phyloP scores from a whole-genome alignment of 2,888 invertebrate species.

The Xestobium rufovillosum region DNA sequence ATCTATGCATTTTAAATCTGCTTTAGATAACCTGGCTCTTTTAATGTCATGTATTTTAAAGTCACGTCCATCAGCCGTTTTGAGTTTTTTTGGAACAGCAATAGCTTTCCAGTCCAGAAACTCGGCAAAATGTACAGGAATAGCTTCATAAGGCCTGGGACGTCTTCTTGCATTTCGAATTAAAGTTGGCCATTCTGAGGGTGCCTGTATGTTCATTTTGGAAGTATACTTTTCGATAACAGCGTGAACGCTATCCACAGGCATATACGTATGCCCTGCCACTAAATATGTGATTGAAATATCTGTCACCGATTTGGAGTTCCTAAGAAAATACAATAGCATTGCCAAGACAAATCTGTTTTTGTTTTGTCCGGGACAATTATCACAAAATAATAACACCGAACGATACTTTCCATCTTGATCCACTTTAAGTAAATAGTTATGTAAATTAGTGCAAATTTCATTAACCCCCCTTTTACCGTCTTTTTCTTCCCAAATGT shows the following conservation, averaged over 20 bases:
- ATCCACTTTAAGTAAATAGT: conserved; percentile 27
- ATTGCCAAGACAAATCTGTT: conserved; percentile 17
- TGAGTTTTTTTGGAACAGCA: conserved; percentile 9
- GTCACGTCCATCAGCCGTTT: too few species aligned
- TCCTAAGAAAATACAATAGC: conserved; percentile 20
- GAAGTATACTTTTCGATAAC: conserved; percentile 23
- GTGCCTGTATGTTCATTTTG: conserved; percentile 25
- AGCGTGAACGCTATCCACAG: conserved; percentile 27
- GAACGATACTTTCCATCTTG: conserved; percentile 13
- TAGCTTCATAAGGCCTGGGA: conserved; percentile 21
- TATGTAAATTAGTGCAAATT: conserved; percentile 22
- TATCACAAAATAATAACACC: conserved; percentile 14
- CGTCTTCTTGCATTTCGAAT: conserved; percentile 21
- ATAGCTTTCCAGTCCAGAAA: too few species aligned
- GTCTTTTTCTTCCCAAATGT: conserved; percentile 25
- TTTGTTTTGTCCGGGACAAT: conserved; percentile 11
- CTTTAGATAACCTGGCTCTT: conserved; percentile 10
- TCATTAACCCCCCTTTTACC: conserved; percentile 23
- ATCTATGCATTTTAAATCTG: conserved; percentile 4
- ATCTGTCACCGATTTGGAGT: conserved; percentile 19
- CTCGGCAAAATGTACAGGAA: conserved; percentile 14
- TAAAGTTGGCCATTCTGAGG: conserved; percentile 26
- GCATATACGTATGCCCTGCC: conserved; percentile 32
- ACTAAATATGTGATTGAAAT: conserved; percentile 30
- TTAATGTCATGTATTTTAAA: conserved; percentile 10